Evolutionary conservation across 2,113 vertebrate species (phyloP).

Genomic region (Heteronetta atricapilla): DNA sequence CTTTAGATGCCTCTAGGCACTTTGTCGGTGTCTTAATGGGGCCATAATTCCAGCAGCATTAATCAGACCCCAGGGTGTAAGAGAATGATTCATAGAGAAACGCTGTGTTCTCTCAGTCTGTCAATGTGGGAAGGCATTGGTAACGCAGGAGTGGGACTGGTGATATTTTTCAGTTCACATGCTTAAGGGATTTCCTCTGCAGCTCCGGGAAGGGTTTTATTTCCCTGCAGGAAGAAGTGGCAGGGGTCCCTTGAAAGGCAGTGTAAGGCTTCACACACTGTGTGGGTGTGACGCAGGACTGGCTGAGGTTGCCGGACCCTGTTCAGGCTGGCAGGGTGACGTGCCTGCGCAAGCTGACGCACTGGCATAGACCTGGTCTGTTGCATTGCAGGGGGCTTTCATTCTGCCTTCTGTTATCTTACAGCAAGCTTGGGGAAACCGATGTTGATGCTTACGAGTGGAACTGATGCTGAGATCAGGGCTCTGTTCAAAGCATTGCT

Average conservation of each 20-base stretch:
- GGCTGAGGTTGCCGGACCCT: background rate
- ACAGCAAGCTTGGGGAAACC: background rate
- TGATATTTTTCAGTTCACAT: background rate
- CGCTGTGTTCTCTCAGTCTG: slow-evolving; percentile 7
- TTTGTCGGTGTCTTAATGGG: background rate
- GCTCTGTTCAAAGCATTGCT: background rate
- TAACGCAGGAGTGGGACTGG: slow-evolving; percentile 1
- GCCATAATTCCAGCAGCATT: background rate
- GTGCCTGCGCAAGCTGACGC: background rate
- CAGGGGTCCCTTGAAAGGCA: background rate
- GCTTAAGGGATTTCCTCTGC: slow-evolving; percentile 32
- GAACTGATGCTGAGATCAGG: background rate
- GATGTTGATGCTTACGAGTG: background rate
- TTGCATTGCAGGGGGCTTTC: background rate
- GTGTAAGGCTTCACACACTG: background rate
- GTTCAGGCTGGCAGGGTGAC: background rate
- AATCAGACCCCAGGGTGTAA: slow-evolving; percentile 16
- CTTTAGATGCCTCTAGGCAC: background rate
- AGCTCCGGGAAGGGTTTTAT: background rate
- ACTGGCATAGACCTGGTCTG: background rate
- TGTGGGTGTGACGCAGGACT: background rate
- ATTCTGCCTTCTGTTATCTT: background rate
- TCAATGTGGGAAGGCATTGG: slow-evolving; percentile 21
- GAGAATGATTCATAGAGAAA: slow-evolving; percentile 45
- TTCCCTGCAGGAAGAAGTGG: background rate